These are phyloP conservation scores for Caenorhabditis sulstoni DNA, from an alignment of 2,888 invertebrate genomes.

Conservation along the genomic window DNA sequence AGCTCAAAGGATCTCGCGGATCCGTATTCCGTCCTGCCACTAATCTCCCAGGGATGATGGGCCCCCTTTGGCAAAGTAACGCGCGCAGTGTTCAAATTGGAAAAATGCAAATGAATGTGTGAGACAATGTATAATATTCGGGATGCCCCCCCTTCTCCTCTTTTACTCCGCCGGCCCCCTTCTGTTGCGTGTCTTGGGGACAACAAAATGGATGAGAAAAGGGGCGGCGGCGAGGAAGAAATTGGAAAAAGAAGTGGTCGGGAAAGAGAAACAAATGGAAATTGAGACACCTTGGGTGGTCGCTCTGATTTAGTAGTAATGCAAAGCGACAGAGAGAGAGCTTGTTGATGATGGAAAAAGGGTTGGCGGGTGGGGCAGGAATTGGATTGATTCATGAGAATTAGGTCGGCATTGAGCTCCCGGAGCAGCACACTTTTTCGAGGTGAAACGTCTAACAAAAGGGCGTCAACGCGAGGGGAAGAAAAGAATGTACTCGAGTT, in stretches of 20 bases:
- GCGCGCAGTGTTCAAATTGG: conserved; percentile 14
- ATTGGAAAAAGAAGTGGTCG: conserved; percentile 9
- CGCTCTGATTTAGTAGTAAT: conserved; percentile 11
- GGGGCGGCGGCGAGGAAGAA: conserved; percentile 1
- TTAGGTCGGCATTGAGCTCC: conserved; percentile 7
- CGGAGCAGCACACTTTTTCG: background rate
- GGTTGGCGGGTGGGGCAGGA: no score
- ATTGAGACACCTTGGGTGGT: conserved; percentile 3
- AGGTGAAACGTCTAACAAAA: background rate
- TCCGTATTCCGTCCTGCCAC: no score
- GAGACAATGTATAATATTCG: conserved; percentile 47
- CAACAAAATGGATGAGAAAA: conserved; percentile 34
- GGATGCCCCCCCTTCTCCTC: background rate
- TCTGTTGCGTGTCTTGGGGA: conserved; percentile 18
- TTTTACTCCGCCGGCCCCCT: conserved; percentile 1
- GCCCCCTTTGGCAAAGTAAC: background rate
- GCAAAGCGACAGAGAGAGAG: background rate
- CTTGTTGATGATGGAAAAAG: conserved; percentile 2
- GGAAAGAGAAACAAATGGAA: conserved; percentile 24
- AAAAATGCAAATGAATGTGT: conserved; percentile 43
- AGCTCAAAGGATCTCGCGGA: no score
- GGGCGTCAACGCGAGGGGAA: no score
- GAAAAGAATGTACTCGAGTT: no score
- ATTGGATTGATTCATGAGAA: conserved; percentile 11
- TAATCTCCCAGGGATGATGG: conserved; percentile 17